Evolutionary conservation across 2,113 vertebrate genomes (phyloP).

Genomic region (Amia ocellicauda): DNA sequence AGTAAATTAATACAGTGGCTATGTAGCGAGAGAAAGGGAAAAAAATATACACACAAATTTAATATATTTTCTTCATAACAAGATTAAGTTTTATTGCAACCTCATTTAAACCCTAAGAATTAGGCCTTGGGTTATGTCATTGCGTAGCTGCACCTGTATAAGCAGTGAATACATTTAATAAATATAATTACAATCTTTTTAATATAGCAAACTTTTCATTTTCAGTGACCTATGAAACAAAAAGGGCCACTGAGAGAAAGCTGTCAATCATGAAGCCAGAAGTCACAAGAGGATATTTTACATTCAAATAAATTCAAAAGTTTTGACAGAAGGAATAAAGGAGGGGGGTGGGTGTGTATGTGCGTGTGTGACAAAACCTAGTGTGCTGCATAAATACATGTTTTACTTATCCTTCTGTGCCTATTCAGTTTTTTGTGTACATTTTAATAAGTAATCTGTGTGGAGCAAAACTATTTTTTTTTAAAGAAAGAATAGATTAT

Average conservation of each 20-base stretch:
- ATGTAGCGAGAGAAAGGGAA: too few species aligned
- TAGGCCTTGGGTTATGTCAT: too few species aligned
- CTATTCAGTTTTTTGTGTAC: neutral
- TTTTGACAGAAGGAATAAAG: conserved; percentile 14
- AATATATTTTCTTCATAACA: neutral
- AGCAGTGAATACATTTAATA: too few species aligned
- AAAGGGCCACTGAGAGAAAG: conserved; percentile 22
- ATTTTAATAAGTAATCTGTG: too few species aligned
- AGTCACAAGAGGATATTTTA: conserved; percentile 23
- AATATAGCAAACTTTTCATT: neutral
- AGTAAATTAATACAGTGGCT: too few species aligned
- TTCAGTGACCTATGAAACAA: neutral
- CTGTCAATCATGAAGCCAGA: conserved; percentile 29
- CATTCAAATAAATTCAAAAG: conserved; percentile 26
- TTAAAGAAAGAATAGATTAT: too few species aligned
- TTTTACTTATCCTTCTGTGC: conserved; percentile 24
- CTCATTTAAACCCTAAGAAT: too few species aligned
- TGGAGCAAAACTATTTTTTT: too few species aligned
- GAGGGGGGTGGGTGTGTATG: conserved; percentile 27
- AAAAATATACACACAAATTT: too few species aligned
- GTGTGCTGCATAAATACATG: conserved; percentile 28
- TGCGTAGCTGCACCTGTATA: too few species aligned
- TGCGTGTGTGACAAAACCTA: neutral
- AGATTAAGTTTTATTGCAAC: too few species aligned
- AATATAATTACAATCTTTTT: too few species aligned